A percentile compares a stretch with the other conserved stretches of the same genome.
These are phyloP conservation scores for Taenaris catops DNA, from an alignment of 2,888 invertebrate genomes.

Conservation along the genomic window DNA sequence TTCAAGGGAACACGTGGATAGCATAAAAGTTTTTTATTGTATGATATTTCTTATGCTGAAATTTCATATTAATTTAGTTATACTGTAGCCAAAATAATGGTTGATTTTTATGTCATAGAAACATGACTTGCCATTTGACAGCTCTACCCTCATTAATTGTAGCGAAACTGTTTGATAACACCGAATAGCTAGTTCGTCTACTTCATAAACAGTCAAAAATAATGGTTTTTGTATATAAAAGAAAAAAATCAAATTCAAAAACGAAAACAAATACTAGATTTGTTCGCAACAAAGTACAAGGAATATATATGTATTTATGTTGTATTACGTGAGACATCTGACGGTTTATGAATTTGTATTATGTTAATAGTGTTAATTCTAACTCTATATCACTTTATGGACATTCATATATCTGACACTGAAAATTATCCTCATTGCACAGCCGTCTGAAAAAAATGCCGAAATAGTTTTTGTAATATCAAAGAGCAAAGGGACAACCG, in stretches of 20 bases:
- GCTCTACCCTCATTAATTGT: too few species aligned
- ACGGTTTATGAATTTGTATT: constrained; percentile 56
- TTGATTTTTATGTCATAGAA: too few species aligned
- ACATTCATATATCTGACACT: constrained; percentile 75
- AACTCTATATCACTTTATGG: constrained; percentile 70
- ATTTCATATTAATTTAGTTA: too few species aligned
- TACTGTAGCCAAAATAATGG: too few species aligned
- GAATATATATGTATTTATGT: constrained; percentile 6
- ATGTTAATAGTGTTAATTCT: constrained; percentile 75
- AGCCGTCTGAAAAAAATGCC: constrained; percentile 73
- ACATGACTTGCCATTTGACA: too few species aligned
- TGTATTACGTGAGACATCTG: constrained; percentile 29
- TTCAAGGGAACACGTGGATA: too few species aligned
- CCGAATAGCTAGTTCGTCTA: constrained; percentile 40
- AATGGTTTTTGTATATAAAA: constrained; percentile 4
- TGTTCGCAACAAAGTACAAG: constrained; percentile 8
- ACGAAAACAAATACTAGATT: constrained; percentile 3
- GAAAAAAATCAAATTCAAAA: constrained; percentile 1
- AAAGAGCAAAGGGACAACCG: constrained; percentile 54
- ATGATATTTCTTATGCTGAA: too few species aligned
- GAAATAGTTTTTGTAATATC: constrained; percentile 75
- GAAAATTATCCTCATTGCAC: constrained; percentile 70
- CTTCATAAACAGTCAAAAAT: constrained; percentile 62
- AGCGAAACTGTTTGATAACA: constrained; percentile 47
- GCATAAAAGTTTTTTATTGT: too few species aligned